phyloP scores from a whole-genome alignment of 2,888 invertebrate species.

The Lucinisca nassula region DNA sequence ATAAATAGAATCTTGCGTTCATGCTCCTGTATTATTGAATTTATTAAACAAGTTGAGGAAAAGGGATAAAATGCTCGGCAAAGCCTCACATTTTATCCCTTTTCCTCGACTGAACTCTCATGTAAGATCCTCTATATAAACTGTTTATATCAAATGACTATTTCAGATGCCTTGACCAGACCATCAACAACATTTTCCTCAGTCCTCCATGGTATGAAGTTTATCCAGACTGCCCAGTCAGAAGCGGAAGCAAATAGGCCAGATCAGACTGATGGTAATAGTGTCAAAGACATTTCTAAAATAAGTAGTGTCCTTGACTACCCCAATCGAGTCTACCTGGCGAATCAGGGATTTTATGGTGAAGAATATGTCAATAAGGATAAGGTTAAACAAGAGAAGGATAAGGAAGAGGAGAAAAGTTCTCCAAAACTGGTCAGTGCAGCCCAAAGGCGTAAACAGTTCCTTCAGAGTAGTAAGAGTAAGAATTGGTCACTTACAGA shows the following conservation, averaged over 20 bases:
- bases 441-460: constrained; percentile 49
- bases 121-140: too few relatives aligned
- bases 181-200: constrained; percentile 29
- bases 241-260: background rate
- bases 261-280: background rate
- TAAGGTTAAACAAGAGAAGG: background rate
- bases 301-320: constrained; percentile 64
- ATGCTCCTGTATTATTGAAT: too few relatives aligned
- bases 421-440: constrained; percentile 31
- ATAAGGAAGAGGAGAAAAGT: background rate
- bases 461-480: constrained; percentile 40
- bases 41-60: too few relatives aligned
- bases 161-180: background rate
- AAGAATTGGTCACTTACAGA: constrained; percentile 66
- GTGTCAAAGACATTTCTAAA: constrained; percentile 16
- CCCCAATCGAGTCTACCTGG: constrained; percentile 68
- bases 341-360: constrained; percentile 71
- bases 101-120: too few relatives aligned
- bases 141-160: too few relatives aligned
- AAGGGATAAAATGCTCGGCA: too few relatives aligned
- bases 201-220: constrained; percentile 57
- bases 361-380: constrained; percentile 29
- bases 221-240: constrained; percentile 43
- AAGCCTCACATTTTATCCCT: too few relatives aligned
- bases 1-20: too few relatives aligned